A percentile compares a stretch with the other conserved stretches of the same genome.
These are phyloP conservation scores for Steinernema carpocapsae DNA, from an alignment of 2,888 invertebrate genomes.

Conservation along the genomic window DNA sequence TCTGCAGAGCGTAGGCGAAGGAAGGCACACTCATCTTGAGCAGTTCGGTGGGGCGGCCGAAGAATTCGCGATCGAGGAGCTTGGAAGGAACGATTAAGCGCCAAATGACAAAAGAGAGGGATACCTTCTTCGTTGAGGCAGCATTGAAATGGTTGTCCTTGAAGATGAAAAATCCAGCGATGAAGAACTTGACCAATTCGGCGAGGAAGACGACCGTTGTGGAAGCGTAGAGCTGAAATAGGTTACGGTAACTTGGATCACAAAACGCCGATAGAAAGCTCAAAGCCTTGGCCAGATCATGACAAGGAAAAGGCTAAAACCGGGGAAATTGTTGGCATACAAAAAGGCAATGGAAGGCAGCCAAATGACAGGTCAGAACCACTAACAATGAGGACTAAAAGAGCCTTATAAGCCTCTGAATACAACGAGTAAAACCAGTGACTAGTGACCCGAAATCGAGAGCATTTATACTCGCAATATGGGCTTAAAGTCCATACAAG, in stretches of 20 bases:
- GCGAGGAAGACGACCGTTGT: conserved; percentile 66
- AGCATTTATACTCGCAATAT: too few species aligned
- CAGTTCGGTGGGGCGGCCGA: conserved; percentile 65
- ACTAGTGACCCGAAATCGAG: too few species aligned
- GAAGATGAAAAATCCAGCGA: conserved; percentile 60
- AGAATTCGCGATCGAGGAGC: conserved; percentile 56
- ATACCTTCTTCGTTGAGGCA: conserved; percentile 38
- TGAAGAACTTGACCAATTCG: conserved; percentile 61
- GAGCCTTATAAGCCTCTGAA: too few species aligned
- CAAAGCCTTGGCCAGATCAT: conserved; percentile 37
- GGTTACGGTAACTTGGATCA: not conserved
- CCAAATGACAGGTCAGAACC: too few species aligned
- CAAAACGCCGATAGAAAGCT: not conserved
- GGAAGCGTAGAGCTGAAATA: conserved; percentile 56
- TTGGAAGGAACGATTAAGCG: conserved; percentile 38
- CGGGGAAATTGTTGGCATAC: too few species aligned
- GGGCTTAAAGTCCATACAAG: too few species aligned
- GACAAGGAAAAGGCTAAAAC: conserved; percentile 27
- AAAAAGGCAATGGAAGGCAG: conserved; percentile 17
- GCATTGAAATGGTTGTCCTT: conserved; percentile 47
- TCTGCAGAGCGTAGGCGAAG: conserved; percentile 68
- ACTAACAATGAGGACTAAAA: too few species aligned
- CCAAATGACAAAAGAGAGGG: not conserved
- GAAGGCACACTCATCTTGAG: conserved; percentile 69
- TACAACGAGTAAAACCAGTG: too few species aligned